These are phyloP conservation scores for Andinoacara biseriatus DNA, from an alignment of 2,113 vertebrate species.

Conservation along the genomic window DNA sequence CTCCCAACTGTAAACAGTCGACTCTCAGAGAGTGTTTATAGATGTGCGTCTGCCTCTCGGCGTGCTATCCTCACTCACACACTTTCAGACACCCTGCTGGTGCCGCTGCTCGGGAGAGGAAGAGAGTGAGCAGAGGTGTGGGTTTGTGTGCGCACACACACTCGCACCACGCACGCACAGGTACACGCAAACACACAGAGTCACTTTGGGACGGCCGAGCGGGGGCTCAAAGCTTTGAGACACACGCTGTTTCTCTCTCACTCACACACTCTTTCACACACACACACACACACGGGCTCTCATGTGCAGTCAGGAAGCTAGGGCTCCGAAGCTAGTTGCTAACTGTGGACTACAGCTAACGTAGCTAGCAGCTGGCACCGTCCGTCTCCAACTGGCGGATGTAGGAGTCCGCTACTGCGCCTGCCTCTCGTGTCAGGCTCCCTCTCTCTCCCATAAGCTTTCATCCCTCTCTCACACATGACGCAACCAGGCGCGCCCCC, in stretches of 20 bases:
- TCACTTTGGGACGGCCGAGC: conserved; percentile 52
- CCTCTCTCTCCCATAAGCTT: conserved; percentile 21
- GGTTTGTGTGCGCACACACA: conserved; percentile 20
- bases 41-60: conserved; percentile 22
- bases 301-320: conserved; percentile 9
- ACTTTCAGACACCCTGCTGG: conserved; percentile 15
- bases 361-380: conserved; percentile 69
- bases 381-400: conserved; percentile 52
- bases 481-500: conserved; percentile 31
- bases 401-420: conserved; percentile 59
- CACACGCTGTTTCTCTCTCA: conserved; percentile 18
- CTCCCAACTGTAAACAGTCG: conserved; percentile 64
- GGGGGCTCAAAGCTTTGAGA: conserved; percentile 23
- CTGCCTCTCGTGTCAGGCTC: conserved; percentile 56
- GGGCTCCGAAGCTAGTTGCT: conserved; percentile 64
- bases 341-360: conserved; percentile 64
- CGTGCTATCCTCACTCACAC: conserved; percentile 38
- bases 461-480: conserved; percentile 39
- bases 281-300: conserved; percentile 21
- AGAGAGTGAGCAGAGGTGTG: not conserved
- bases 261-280: not conserved
- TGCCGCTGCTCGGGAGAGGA: conserved; percentile 18
- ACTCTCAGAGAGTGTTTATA: conserved; percentile 31
- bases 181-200: conserved; percentile 12
- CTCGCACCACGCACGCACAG: not conserved